phyloP scores from a whole-genome alignment of 1,140 invertebrate genomes.

The Micrasema longulum region DNA sequence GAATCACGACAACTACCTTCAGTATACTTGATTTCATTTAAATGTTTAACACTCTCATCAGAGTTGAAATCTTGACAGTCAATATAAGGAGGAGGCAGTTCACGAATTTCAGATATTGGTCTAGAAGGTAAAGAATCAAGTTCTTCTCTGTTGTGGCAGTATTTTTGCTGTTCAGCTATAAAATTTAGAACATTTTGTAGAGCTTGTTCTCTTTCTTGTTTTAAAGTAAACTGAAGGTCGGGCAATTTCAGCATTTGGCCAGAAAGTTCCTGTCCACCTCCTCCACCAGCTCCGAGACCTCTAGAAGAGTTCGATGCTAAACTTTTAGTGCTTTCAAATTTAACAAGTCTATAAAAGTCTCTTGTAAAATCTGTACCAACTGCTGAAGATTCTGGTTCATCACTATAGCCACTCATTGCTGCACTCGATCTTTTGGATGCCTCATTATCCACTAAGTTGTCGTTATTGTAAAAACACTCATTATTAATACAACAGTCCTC shows the following conservation, averaged over 20 bases:
- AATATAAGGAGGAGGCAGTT: constrained; percentile 65
- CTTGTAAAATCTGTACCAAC: constrained; percentile 82
- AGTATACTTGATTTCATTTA: constrained; percentile 27
- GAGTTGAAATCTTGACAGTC: constrained; percentile 55
- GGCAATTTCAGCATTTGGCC: constrained; percentile 61
- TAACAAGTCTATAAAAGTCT: constrained; percentile 81
- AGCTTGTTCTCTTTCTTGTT: constrained; percentile 75
- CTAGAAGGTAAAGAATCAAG: constrained; percentile 69
- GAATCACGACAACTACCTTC: constrained; percentile 43
- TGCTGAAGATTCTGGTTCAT: constrained; percentile 73
- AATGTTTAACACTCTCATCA: constrained; percentile 55
- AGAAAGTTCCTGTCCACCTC: constrained; percentile 65
- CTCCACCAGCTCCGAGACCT: constrained; percentile 63
- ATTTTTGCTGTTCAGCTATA: constrained; percentile 82
- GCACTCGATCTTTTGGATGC: constrained; percentile 76
- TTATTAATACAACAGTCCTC: constrained; percentile 60
- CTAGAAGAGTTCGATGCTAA: constrained; percentile 80
- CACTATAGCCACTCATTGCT: constrained; percentile 74
- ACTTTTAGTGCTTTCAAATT: constrained; percentile 84
- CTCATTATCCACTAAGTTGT: constrained; percentile 57
- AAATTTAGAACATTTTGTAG: constrained; percentile 80
- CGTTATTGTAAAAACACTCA: constrained; percentile 53
- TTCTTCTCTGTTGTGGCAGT: constrained; percentile 71
- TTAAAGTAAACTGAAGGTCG: constrained; percentile 62
- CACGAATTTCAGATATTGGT: constrained; percentile 66